Percentiles rank a stretch among this genome's conserved stretches.
Conservation (phyloP, 2,113 vertebrate genomes). For the pig (Sus scrofa) region DNA sequence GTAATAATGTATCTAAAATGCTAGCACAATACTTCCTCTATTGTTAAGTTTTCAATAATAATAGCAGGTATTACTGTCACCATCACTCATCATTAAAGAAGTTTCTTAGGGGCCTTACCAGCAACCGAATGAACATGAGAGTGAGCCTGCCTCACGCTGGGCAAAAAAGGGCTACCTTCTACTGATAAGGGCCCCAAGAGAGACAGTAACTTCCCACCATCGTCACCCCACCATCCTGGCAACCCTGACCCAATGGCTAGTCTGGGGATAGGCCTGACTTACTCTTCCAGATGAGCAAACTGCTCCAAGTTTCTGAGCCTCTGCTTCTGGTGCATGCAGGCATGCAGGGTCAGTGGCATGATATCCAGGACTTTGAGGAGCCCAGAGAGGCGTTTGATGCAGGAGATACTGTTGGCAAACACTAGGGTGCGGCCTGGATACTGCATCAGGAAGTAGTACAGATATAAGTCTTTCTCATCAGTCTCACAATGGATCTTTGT, state of each 20-base stretch:
- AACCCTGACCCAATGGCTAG: neutral
- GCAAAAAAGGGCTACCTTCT: neutral
- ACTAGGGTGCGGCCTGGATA: conserved; percentile 97
- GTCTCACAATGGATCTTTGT: conserved; percentile 95
- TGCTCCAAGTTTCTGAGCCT: conserved; percentile 97
- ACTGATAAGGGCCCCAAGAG: neutral
- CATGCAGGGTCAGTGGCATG: conserved; percentile 94
- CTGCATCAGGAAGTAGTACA: conserved; percentile 97
- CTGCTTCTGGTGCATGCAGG: conserved; percentile 99
- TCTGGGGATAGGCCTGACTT: conserved; percentile 72
- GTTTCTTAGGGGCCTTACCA: neutral
- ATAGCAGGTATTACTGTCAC: neutral
- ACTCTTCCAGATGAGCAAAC: conserved; percentile 95
- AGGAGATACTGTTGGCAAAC: conserved; percentile 99
- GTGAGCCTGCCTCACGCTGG: neutral
- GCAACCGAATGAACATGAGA: neutral
- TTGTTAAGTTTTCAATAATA: neutral
- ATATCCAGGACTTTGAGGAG: conserved; percentile 95
- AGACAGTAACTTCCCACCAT: neutral
- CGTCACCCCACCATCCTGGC: neutral
- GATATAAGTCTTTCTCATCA: conserved; percentile 96
- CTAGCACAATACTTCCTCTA: neutral
- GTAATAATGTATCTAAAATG: neutral
- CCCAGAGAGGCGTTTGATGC: conserved; percentile 95
- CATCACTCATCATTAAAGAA: neutral